These are phyloP conservation scores for Mus pahari DNA, from an alignment of 2,113 vertebrate species.

Conservation along the genomic window DNA sequence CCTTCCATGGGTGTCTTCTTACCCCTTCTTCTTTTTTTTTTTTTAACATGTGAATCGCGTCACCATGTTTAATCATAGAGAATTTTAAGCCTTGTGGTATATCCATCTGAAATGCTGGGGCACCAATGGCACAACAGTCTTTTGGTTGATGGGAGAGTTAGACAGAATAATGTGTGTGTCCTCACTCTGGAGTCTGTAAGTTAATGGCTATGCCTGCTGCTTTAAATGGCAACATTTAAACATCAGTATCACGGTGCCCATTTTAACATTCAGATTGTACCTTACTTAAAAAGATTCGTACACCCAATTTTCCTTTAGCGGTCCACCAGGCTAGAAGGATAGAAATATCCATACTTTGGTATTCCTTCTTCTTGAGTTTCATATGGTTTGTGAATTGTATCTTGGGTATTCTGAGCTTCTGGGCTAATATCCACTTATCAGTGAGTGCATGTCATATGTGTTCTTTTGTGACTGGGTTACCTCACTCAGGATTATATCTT, in stretches of 20 bases:
- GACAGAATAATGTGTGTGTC: background rate
- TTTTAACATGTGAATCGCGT: fast-evolving
- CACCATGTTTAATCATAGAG: background rate
- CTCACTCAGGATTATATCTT: no score
- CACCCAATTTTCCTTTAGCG: background rate
- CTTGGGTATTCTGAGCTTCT: no score
- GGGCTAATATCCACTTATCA: no score
- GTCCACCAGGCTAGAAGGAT: background rate
- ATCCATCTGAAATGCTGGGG: slow-evolving; percentile 8
- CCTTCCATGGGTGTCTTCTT: no score
- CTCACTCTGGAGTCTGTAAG: background rate
- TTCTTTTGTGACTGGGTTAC: no score
- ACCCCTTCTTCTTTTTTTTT: no score
- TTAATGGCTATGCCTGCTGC: background rate
- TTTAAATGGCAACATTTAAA: background rate
- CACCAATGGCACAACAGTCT: background rate
- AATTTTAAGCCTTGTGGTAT: background rate
- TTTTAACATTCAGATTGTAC: background rate
- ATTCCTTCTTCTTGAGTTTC: no score
- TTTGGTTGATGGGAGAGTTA: background rate
- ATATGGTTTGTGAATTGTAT: no score
- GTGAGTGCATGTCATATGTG: no score
- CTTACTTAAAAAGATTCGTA: background rate
- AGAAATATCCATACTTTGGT: no score
- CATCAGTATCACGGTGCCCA: background rate